Evolutionary conservation across 2,888 invertebrate genomes (phyloP).

Genomic region (Perdita meconis): DNA sequence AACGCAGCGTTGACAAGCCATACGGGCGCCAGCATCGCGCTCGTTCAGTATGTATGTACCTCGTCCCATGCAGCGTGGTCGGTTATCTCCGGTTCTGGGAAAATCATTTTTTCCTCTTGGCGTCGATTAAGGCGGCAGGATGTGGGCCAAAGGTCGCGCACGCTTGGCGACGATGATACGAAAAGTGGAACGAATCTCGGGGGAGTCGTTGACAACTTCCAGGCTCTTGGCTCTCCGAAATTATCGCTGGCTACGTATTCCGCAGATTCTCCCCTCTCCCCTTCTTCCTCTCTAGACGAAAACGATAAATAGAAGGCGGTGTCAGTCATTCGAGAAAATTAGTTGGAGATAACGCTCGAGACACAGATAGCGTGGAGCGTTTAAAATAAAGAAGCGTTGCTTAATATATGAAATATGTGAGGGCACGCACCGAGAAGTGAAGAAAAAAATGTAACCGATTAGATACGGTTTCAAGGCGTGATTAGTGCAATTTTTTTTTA

Average conservation of each 20-base stretch:
- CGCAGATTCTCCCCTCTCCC: too few relatives aligned
- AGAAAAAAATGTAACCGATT: too few relatives aligned
- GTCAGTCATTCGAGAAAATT: too few relatives aligned
- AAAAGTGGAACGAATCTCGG: constrained; percentile 14
- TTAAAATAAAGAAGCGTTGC: too few relatives aligned
- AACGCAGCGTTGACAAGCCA: constrained; percentile 23
- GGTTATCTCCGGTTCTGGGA: constrained; percentile 57
- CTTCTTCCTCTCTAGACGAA: too few relatives aligned
- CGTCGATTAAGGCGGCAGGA: constrained; percentile 54
- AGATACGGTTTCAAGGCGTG: too few relatives aligned
- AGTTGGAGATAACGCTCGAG: too few relatives aligned
- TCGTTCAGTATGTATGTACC: neutral
- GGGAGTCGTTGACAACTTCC: neutral
- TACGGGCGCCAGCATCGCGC: constrained; percentile 62
- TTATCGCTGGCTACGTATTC: neutral
- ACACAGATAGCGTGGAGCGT: too few relatives aligned
- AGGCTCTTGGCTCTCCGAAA: neutral
- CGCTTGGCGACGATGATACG: constrained; percentile 42
- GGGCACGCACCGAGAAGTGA: too few relatives aligned
- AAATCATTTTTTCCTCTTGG: constrained; percentile 52
- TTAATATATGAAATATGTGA: too few relatives aligned
- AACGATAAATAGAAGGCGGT: too few relatives aligned
- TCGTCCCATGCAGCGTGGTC: constrained; percentile 13
- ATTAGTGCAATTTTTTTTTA: too few relatives aligned
- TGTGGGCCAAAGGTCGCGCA: constrained; percentile 68